Conservation (phyloP, 1,140 invertebrate species). For the Trissolcus basalis region DNA sequence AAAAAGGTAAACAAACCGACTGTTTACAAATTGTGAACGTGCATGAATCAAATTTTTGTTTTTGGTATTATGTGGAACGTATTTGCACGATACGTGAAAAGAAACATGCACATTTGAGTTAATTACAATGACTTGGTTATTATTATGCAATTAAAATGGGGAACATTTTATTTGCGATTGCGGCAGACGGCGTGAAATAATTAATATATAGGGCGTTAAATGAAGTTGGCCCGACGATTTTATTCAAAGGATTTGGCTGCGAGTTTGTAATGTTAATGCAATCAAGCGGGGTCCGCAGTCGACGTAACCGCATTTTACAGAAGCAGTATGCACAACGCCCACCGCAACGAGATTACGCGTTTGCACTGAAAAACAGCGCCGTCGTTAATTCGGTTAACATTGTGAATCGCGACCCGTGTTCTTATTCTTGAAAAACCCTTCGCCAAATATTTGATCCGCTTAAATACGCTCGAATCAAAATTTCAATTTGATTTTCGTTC, state of each 20-base stretch:
- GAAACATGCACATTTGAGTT: too few species aligned
- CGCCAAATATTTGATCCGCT: slow-evolving; percentile 19
- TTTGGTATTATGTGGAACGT: too few species aligned
- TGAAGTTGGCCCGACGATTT: slow-evolving; percentile 38
- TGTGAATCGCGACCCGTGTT: slow-evolving; percentile 14
- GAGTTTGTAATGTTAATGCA: slow-evolving; percentile 56
- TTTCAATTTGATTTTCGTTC: slow-evolving; percentile 13
- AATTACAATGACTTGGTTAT: too few species aligned
- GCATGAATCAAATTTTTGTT: too few species aligned
- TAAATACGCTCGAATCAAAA: slow-evolving; percentile 16
- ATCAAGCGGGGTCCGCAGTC: slow-evolving; percentile 46
- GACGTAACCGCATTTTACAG: slow-evolving; percentile 49
- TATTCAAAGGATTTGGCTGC: slow-evolving; percentile 34
- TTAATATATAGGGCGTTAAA: slow-evolving; percentile 38
- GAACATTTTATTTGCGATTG: slow-evolving; percentile 3
- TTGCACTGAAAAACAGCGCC: slow-evolving; percentile 45
- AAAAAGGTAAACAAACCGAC: too few species aligned
- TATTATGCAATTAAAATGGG: neutral
- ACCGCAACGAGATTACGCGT: slow-evolving; percentile 53
- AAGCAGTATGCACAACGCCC: slow-evolving; percentile 41
- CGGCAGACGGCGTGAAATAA: too few species aligned
- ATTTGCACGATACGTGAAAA: too few species aligned
- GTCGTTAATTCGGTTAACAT: slow-evolving; percentile 49
- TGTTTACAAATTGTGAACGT: too few species aligned
- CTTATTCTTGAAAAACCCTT: neutral